Conservation (phyloP, 2,797 vertebrate genomes). For the Phoeniculus purpureus region DNA sequence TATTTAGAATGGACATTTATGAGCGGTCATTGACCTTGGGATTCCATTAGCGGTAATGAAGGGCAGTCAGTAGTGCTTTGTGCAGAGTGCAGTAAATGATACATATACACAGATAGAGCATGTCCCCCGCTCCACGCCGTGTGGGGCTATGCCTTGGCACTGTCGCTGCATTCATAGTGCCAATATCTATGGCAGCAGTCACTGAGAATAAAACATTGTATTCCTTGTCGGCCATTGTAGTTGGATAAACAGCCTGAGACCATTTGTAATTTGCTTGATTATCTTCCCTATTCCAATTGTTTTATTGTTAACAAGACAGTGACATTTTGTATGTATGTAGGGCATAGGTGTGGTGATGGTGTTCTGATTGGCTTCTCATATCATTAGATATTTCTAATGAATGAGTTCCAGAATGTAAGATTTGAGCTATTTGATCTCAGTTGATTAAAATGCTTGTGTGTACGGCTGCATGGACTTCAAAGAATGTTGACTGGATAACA, state of each 20-base stretch:
- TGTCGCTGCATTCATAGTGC: background rate
- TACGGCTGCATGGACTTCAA: background rate
- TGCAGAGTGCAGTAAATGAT: constrained; percentile 64
- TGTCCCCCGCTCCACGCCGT: background rate
- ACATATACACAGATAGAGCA: constrained; percentile 10
- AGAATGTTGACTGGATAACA: background rate
- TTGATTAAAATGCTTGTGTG: background rate
- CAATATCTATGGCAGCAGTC: background rate
- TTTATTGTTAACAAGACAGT: background rate
- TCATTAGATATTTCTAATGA: background rate
- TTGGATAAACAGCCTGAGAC: background rate
- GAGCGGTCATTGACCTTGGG: constrained; percentile 77
- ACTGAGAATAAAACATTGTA: background rate
- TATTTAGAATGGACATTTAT: constrained; percentile 78
- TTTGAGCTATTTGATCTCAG: background rate
- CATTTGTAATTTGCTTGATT: background rate
- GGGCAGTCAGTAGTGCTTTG: constrained; percentile 52
- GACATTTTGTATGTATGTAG: background rate
- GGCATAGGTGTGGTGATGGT: accelerated
- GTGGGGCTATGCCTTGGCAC: background rate
- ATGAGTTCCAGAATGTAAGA: background rate
- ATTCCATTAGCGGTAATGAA: constrained; percentile 80
- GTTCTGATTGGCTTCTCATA: background rate
- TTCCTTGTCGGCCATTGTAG: background rate
- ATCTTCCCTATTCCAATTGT: background rate